A percentile compares a stretch with the other conserved stretches of the same genome.
These are phyloP conservation scores for Pachyuromys duprasi DNA, from an alignment of 2,797 vertebrate species.

Conservation along the genomic window DNA sequence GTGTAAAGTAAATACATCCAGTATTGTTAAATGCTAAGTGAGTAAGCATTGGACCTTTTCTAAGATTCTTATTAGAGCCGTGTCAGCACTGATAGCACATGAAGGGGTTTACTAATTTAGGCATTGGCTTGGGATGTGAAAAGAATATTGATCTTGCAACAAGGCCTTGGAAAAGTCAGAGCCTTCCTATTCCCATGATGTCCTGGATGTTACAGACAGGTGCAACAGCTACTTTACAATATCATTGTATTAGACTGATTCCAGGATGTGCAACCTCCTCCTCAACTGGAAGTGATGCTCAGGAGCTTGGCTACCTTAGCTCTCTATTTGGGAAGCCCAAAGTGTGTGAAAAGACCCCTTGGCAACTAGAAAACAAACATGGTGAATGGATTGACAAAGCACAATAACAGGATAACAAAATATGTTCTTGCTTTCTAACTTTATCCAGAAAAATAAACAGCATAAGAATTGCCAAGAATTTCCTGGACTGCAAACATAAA, in stretches of 20 bases:
- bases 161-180: not conserved
- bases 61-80: not conserved
- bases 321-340: not conserved
- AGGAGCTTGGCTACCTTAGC: not conserved
- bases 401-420: not conserved
- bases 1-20: not conserved
- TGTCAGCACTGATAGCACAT: not conserved
- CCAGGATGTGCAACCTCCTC: not conserved
- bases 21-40: not conserved
- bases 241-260: not conserved
- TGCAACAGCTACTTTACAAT: not conserved
- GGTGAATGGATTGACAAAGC: constrained; percentile 6
- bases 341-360: not conserved
- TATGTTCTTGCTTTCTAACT: constrained; percentile 21
- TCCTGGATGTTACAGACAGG: not conserved
- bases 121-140: not conserved
- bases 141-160: not conserved
- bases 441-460: constrained; percentile 36
- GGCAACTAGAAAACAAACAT: not conserved
- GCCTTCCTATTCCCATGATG: not conserved
- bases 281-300: not conserved
- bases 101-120: constrained; percentile 1
- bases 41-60: not conserved
- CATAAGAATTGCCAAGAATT: constrained; percentile 3
- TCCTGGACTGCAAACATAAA: not conserved